Base-by-base conservation (phyloP, 1,140 invertebrate genomes). In the Semibalanus balanoides region DNA sequence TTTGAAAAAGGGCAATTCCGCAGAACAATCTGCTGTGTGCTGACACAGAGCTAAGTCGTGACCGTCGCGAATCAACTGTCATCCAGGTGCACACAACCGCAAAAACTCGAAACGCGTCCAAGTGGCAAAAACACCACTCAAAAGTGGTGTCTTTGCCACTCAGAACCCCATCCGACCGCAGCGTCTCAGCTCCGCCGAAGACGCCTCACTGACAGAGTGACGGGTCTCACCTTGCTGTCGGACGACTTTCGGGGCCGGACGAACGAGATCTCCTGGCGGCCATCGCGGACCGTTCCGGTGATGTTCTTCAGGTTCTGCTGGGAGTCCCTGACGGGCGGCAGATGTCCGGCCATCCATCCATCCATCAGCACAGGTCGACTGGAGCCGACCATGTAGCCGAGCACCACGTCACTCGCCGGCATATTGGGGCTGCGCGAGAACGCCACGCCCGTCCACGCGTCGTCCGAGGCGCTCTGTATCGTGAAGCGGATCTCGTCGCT, bases 401-500 rank as follows among this genome's bases (percentile, higher is more conserved):
- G 85, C 17, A 96, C 88, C 0, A 92, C 92, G 82, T 94, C 92
- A 0, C 90, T 77, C 27, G 76, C 76, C 35, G 79, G 74, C 82
- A 83, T 82, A 74, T 35, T 25, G 0, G 27, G 71, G 19, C 76
- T 76, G 14, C 70, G 70, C n/a, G 81, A 81, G 75, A 83, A 81
- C 11, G 81, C 82, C 28, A 82, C 74, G 31, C 78, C 78, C 29
- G 72, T 76, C 78, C 78, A 79, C 29, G 70, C 40, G 69, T 79
- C 78, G 9, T 30, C 28, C 5, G 28, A 28, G 25, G 28, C 69
- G 35, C 25, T n/a, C 69, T 70, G 69, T n/a, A 98, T 90, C 3
- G 90, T 92, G 84, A 98, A 98, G 31, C 87, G 86, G 74, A 98
- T 90, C 30, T 90, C 87, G 82, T 96, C 93, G 80, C 88, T 88